Conservation (phyloP, 1,140 invertebrate genomes). For the Phenacoccus solenopsis region DNA sequence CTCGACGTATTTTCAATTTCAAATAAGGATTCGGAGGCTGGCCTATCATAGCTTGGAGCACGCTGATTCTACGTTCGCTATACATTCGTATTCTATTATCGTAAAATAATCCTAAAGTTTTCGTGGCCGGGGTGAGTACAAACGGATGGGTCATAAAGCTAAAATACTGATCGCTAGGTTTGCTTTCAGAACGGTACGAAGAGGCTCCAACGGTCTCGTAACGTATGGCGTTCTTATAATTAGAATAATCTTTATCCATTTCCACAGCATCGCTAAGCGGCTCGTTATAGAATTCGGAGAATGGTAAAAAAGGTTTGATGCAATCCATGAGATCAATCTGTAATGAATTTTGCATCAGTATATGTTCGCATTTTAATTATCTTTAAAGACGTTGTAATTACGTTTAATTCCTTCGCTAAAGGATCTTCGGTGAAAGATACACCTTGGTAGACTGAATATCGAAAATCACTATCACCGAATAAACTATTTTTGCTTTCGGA, state of each 20-base stretch:
- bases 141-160: conserved; percentile 86
- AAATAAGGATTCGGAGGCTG: conserved; percentile 75
- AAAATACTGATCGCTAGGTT: conserved; percentile 49
- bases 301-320: conserved; percentile 65
- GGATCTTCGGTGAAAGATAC: conserved; percentile 39
- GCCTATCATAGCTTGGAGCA: conserved; percentile 64
- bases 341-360: conserved; percentile 39
- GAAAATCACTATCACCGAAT: conserved; percentile 6
- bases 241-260: conserved; percentile 84
- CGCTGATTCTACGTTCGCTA: conserved; percentile 69
- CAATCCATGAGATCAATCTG: conserved; percentile 65
- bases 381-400: too few species aligned
- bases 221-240: conserved; percentile 54
- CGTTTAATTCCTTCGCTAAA: conserved; percentile 34
- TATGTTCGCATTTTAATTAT: background rate
- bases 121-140: conserved; percentile 82
- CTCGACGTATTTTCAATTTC: conserved; percentile 60
- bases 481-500: conserved; percentile 20
- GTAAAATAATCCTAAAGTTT: conserved; percentile 79
- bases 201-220: background rate
- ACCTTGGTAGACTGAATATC: background rate
- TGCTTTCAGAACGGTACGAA: background rate
- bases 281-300: conserved; percentile 87
- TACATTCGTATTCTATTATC: conserved; percentile 93
- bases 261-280: conserved; percentile 79